Evolutionary conservation across 2,113 vertebrate species (phyloP).

Genomic region (Calypte anna): DNA sequence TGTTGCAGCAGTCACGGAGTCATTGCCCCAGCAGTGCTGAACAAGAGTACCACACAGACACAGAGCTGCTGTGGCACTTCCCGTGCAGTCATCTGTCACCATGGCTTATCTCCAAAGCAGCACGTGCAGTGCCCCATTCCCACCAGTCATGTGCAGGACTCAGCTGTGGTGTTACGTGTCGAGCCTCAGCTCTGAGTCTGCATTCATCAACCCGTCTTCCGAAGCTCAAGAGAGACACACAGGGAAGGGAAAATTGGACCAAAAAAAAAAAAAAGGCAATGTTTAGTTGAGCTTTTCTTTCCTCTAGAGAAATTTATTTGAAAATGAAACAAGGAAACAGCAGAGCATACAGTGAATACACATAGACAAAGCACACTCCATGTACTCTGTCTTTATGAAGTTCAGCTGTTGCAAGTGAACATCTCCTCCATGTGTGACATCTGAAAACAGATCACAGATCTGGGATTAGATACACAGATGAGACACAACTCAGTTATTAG

Average conservation of each 20-base stretch:
- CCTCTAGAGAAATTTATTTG: neutral
- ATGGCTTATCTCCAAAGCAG: conserved; percentile 52
- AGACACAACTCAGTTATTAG: neutral
- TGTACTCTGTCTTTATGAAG: neutral
- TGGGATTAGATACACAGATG: neutral
- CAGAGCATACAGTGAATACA: neutral
- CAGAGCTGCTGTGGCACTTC: conserved; percentile 2
- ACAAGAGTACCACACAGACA: conserved; percentile 12
- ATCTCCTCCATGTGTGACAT: neutral
- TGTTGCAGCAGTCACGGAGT: neutral
- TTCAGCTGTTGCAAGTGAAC: neutral
- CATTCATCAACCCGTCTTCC: conserved; percentile 16
- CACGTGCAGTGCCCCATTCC: neutral
- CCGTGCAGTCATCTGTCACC: conserved; percentile 19
- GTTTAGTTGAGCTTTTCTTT: neutral
- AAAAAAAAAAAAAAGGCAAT: neutral
- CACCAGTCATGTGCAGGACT: neutral
- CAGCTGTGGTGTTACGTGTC: conserved; percentile 41
- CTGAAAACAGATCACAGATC: neutral
- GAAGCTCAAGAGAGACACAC: neutral
- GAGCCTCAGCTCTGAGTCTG: conserved; percentile 9
- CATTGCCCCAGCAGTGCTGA: neutral
- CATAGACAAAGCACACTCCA: neutral
- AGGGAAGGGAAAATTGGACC: neutral
- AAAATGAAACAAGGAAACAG: neutral